phyloP scores from a whole-genome alignment of 2,888 invertebrate genomes.

The Leucophora obtusa region DNA sequence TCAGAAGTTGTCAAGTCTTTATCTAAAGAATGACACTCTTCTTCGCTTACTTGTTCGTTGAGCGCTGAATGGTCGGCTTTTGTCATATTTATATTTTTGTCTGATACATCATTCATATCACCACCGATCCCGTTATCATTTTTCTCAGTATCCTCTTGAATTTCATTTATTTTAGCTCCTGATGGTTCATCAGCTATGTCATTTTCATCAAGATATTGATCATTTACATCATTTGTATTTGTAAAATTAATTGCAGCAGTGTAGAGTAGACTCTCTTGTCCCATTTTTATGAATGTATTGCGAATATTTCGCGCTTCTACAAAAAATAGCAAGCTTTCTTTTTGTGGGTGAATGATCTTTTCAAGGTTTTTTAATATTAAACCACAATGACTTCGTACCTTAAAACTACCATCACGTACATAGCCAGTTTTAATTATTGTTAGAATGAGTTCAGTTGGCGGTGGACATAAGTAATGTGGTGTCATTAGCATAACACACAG shows the following conservation, averaged over 20 bases:
- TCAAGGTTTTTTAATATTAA: constrained; percentile 67
- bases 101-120: not conserved
- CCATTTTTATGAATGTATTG: constrained; percentile 66
- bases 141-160: not conserved
- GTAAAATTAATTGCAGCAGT: constrained; percentile 3
- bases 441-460: constrained; percentile 69
- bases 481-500: constrained; percentile 65
- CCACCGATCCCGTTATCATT: not conserved
- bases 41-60: not conserved
- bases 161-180: not conserved
- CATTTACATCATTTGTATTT: not conserved
- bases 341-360: constrained; percentile 72
- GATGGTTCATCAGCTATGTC: not conserved
- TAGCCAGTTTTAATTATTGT: constrained; percentile 67
- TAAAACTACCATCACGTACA: constrained; percentile 65
- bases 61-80: not conserved
- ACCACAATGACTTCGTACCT: constrained; percentile 66
- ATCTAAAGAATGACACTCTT: not conserved
- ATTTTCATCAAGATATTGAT: not conserved
- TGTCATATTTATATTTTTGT: not conserved
- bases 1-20: not conserved
- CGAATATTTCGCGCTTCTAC: constrained; percentile 68
- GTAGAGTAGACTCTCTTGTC: constrained; percentile 49
- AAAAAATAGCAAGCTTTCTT: constrained; percentile 70
- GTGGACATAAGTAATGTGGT: constrained; percentile 71